Percentiles rank a stretch among this genome's conserved stretches.
These are phyloP conservation scores for Metridium senile DNA, from an alignment of 92 coral and sea anemone genomes.

Conservation along the genomic window DNA sequence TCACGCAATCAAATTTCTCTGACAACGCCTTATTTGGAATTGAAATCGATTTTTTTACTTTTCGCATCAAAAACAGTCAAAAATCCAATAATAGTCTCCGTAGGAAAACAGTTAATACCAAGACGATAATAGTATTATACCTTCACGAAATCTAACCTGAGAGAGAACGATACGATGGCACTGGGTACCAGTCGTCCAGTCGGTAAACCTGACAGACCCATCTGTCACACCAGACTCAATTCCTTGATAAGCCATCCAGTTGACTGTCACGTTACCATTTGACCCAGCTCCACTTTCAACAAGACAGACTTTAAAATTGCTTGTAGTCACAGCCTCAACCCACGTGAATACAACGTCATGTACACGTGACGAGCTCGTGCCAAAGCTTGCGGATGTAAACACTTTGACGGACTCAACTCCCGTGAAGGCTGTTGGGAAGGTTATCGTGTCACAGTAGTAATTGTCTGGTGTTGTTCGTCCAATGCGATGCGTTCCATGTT, in stretches of 20 bases:
- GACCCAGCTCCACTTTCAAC: slow-evolving; percentile 16
- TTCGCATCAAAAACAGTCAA: no score
- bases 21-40: no score
- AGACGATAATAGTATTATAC: background rate
- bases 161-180: slow-evolving; percentile 6
- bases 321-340: slow-evolving; percentile 13
- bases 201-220: slow-evolving; percentile 8
- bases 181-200: slow-evolving; percentile 28
- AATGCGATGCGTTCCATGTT: slow-evolving; percentile 8
- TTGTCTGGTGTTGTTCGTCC: slow-evolving; percentile 3
- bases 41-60: no score
- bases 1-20: no score
- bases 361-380: slow-evolving; percentile 24
- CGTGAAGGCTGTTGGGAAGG: slow-evolving; percentile 14
- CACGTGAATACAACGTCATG: slow-evolving; percentile 27
- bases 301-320: slow-evolving; percentile 15
- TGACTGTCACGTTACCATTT: slow-evolving; percentile 11
- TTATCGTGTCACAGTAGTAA: background rate
- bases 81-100: no score
- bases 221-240: slow-evolving; percentile 7
- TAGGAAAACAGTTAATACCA: no score
- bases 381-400: slow-evolving; percentile 12
- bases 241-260: slow-evolving; percentile 30
- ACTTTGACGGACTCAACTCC: slow-evolving; percentile 15
- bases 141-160: background rate